Conservation (phyloP, 92 coral and sea anemone species). For the Plumapathes pennacea region DNA sequence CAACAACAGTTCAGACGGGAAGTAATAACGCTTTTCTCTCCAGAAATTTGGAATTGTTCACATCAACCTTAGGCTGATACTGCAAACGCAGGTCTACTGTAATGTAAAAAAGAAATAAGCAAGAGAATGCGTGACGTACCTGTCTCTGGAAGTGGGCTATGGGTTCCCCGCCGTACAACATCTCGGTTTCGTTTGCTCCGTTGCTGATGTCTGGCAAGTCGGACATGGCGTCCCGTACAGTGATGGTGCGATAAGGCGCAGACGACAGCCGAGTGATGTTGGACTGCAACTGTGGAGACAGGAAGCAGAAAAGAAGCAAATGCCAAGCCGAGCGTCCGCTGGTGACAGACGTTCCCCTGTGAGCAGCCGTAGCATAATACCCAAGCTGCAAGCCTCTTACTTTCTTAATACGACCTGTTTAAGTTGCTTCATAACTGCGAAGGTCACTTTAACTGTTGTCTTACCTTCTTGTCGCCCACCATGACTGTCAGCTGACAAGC, state of each 20-base stretch:
- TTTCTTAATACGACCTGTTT: no score
- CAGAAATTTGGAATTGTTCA: no score
- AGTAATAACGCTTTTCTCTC: no score
- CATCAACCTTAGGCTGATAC: background rate
- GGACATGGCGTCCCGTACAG: slow-evolving; percentile 97
- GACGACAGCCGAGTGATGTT: slow-evolving; percentile 84
- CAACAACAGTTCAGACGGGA: no score
- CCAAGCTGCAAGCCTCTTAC: no score
- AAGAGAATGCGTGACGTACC: slow-evolving; percentile 22
- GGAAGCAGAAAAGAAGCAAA: no score
- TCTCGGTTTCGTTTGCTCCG: slow-evolving; percentile 68
- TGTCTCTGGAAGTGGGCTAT: slow-evolving; percentile 91
- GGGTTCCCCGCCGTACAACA: slow-evolving; percentile 84
- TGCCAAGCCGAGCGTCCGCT: no score
- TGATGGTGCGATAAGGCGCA: slow-evolving; percentile 96
- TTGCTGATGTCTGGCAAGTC: slow-evolving; percentile 93
- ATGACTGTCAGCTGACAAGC: slow-evolving; percentile 86
- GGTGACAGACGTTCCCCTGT: no score
- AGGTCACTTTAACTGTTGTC: background rate
- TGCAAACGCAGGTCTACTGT: background rate
- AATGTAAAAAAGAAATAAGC: background rate
- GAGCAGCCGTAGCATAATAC: no score
- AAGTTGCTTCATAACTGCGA: background rate
- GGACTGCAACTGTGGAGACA: slow-evolving; percentile 58
- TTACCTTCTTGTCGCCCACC: slow-evolving; percentile 90